These are phyloP conservation scores for Drosophila tsacasi DNA, from an alignment of 1,140 invertebrate species.

Conservation along the genomic window DNA sequence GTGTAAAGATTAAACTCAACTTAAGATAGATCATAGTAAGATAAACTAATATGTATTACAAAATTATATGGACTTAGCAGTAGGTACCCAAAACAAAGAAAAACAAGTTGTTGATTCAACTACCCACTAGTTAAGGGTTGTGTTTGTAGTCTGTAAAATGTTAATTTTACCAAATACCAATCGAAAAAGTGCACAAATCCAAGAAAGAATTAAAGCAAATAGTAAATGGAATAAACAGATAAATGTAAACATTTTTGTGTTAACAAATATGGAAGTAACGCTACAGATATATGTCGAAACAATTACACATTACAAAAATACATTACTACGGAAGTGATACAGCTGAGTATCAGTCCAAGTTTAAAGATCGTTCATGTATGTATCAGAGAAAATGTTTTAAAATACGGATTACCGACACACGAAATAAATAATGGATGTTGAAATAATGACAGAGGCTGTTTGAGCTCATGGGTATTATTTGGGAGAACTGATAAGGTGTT, in stretches of 20 bases:
- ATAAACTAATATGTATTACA: slow-evolving; percentile 7
- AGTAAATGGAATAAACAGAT: background rate
- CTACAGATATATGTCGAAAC: slow-evolving; percentile 21
- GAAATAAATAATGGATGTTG: slow-evolving; percentile 67
- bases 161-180: slow-evolving; percentile 16
- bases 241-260: slow-evolving; percentile 12
- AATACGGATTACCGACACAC: slow-evolving; percentile 39
- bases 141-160: slow-evolving; percentile 28
- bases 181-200: slow-evolving; percentile 7
- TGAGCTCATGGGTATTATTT: background rate
- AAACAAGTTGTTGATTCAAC: slow-evolving; percentile 25
- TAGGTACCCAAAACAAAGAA: background rate
- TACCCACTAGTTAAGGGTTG: slow-evolving; percentile 45
- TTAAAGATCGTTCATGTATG: slow-evolving; percentile 25
- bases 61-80: slow-evolving; percentile 1
- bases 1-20: slow-evolving; percentile 5
- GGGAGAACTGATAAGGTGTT: too few relatives aligned
- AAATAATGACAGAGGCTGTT: slow-evolving; percentile 8
- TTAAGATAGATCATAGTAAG: background rate
- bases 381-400: slow-evolving; percentile 50
- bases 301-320: slow-evolving; percentile 1
- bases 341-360: slow-evolving; percentile 58
- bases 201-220: slow-evolving; percentile 1
- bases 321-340: slow-evolving; percentile 11
- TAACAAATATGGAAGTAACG: slow-evolving; percentile 20